Percentiles rank a stretch among this genome's conserved stretches.
Conservation (phyloP, 2,113 vertebrate genomes). For the Phrynocephalus versicolor region DNA sequence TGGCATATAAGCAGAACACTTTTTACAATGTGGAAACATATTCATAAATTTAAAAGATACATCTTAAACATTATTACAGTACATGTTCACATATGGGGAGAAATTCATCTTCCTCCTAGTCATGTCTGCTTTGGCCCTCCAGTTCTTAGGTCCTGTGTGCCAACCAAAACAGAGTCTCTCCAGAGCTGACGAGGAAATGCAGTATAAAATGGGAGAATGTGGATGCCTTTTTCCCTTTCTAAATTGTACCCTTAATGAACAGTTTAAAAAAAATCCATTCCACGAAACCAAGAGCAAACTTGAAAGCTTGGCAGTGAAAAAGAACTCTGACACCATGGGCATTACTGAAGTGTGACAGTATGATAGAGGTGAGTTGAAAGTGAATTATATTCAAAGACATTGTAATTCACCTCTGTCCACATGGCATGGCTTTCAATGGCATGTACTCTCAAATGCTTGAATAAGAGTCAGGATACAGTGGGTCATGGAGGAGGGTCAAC, state of each 20-base stretch:
- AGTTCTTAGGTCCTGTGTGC: not conserved
- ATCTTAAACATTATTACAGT: too few species aligned
- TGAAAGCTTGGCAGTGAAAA: slow-evolving; percentile 5
- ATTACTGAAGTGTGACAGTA: slow-evolving; percentile 12
- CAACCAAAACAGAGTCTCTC: not conserved
- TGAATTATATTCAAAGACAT: slow-evolving; percentile 9
- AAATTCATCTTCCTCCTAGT: too few species aligned
- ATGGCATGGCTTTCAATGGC: not conserved
- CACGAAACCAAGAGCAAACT: not conserved
- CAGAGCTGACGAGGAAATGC: not conserved
- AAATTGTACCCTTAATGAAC: not conserved
- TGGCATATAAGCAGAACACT: too few species aligned
- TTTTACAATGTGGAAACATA: too few species aligned
- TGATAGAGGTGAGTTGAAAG: slow-evolving; percentile 12
- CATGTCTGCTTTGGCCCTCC: not conserved
- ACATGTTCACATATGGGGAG: too few species aligned
- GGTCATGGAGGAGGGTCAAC: not conserved
- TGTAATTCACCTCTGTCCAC: slow-evolving; percentile 18
- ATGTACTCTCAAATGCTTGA: not conserved
- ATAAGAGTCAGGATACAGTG: not conserved
- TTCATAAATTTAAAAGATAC: too few species aligned
- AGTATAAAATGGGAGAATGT: not conserved
- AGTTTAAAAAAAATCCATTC: not conserved
- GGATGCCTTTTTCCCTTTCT: not conserved
- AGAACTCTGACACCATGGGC: not conserved